A percentile compares a stretch with the other conserved stretches of the same genome.
Evolutionary conservation across 2,888 invertebrate species (phyloP).

Genomic region (Andricus curvator): DNA sequence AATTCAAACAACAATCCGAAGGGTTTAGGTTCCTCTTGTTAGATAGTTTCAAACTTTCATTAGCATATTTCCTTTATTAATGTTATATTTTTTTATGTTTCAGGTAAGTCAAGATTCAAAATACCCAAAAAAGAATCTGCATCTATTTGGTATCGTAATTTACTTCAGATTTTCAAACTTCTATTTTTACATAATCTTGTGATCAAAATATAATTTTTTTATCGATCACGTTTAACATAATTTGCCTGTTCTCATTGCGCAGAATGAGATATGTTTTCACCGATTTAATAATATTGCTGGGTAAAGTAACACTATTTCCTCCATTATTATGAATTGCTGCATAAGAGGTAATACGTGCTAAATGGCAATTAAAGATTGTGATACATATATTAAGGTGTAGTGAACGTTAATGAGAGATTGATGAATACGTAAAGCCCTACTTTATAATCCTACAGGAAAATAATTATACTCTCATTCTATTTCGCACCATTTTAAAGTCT

Average conservation of each 20-base stretch:
- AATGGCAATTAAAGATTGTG: slow-evolving; percentile 26
- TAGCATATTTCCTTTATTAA: too few relatives aligned
- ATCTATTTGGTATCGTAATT: neutral
- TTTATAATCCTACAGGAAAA: neutral
- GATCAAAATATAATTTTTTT: neutral
- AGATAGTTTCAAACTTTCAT: too few relatives aligned
- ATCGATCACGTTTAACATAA: neutral
- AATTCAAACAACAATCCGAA: too few relatives aligned
- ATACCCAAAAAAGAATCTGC: neutral
- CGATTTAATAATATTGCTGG: slow-evolving; percentile 10
- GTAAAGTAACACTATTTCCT: neutral
- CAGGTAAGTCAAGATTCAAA: neutral
- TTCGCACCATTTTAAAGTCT: neutral
- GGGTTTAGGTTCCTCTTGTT: too few relatives aligned
- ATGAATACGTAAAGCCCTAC: neutral
- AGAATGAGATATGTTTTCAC: neutral
- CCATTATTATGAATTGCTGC: neutral
- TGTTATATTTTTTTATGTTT: neutral
- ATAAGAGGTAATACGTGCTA: slow-evolving; percentile 5
- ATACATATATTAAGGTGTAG: neutral
- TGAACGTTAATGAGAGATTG: neutral
- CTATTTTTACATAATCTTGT: neutral
- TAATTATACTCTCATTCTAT: neutral
- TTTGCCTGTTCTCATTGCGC: neutral
- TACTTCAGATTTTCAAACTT: neutral